Base-by-base conservation (phyloP, 2,888 invertebrate species). In the Dryadula phaetusa region DNA sequence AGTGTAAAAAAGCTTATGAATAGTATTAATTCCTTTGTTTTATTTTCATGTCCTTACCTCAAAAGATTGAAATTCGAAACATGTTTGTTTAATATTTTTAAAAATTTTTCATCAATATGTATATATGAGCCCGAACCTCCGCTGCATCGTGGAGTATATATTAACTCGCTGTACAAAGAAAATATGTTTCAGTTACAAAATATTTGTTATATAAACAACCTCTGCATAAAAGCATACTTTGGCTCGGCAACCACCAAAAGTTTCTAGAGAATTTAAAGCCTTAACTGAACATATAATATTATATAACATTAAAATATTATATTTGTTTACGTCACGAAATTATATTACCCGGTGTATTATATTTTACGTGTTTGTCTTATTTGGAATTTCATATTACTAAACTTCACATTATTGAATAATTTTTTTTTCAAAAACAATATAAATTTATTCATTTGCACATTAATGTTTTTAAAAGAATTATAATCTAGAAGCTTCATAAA, bases 201-300 rank as follows among this genome's bases (percentile, higher is more conserved):
- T 52, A 32, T 52, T 52, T 52, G 52, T 28, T 52, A 28, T 49
- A 16, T 28, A 49, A 28, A 28, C 28, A 25, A 25, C 25, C n/a
- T 25, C 7, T 25, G 22, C 47, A 47, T 25, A 49, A 28, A 52
- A 52, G 49, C 49, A 49, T n/a, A 49, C n/a, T 49, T 28, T 49
- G 16, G 28, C 25, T 16, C 16, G 25, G 25, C 8, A n/a, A 16
- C 28, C 14, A n/a, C 8, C 8, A 49, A 25, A 49, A 16, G n/a
- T 8, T 28, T 47, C 28, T 28, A 0, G 3, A 25, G 7, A 49
- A 10, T 49, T 49, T 28, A 28, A n/a, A 25, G 16, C 25, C 16
- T 22, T 22, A n/a, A 25, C 7, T 49, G n/a, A 10, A 18, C 8
- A 47, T 14, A n/a, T 42, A 16, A 42, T 7, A 14, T 42, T 42